Evolutionary conservation across 1,140 invertebrate genomes (phyloP), one percentile per base, ranked within the genome.

Genomic region (Philotrypesis tridentata): DNA sequence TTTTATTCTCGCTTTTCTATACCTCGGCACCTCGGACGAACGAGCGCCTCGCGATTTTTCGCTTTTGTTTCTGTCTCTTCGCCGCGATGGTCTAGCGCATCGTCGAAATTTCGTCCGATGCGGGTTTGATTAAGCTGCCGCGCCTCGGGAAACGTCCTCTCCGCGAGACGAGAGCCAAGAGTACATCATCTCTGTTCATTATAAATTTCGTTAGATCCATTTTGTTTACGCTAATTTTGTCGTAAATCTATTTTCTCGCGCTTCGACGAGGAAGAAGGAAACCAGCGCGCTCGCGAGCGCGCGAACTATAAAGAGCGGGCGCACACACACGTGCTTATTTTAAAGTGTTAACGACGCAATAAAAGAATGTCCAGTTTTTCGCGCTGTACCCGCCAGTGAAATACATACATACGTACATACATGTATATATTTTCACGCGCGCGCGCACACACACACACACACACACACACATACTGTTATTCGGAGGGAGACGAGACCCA

Each of bases 161-260:
- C 12, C 29, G 31, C 27, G 21, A 55, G 33, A 14, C 40, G 21
- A 6, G 31, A 71, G 9, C 67, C 48, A 48, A 63, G 65, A 67
- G 43, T 48, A 65, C 40, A 33, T 76, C 14, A 70, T 70, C 27
- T 37, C 68, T 37, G 68, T 70, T 37, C 27, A 70, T 70, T 29
- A 70, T 70, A 25, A 71, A 29, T 31, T 71, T 8, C 9, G 67
- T 70, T 71, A 68, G 70, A 33, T 63, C n/a, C 21, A 33, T 63
- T 61, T 55, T 80, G 72, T 80, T 80, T 75, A 55, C 72, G 55
- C 33, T 12, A 33, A 75, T 55, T 68, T 74, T 29, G 25, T 76
- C 73, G 55, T 70, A 37, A 80, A 68, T 82, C 73, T 76, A 82
- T 82, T 76, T 82, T 82, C 73, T 74, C 70, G 8, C n/a, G 9